phyloP scores from a whole-genome alignment of 2,797 vertebrate genomes.

The Saxicola maurus region DNA sequence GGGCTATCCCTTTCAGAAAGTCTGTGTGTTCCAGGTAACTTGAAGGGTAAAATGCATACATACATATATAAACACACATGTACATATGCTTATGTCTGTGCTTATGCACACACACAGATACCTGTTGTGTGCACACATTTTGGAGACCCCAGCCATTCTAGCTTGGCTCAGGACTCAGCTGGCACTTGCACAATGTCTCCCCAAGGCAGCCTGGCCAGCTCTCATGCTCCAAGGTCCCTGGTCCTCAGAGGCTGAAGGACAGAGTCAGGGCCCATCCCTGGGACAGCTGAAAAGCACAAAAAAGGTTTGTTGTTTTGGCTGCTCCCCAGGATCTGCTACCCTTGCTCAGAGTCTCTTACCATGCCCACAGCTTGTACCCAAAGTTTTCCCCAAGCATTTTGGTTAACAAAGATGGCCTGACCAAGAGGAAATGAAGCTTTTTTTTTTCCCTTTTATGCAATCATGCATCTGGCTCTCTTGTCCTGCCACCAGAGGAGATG shows the following conservation, averaged over 20 bases:
- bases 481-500: neutral
- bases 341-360: neutral
- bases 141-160: neutral
- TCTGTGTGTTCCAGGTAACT: neutral
- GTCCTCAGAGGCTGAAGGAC: neutral
- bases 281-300: neutral
- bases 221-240: neutral
- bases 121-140: neutral
- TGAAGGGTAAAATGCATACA: neutral
- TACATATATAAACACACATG: rapidly evolving
- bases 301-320: neutral
- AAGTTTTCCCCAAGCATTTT: neutral
- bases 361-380: neutral
- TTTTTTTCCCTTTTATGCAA: neutral
- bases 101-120: neutral
- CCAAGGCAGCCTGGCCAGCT: neutral
- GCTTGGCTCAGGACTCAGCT: neutral
- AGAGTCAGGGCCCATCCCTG: neutral
- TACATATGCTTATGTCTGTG: rapidly evolving
- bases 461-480: neutral
- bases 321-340: neutral
- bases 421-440: neutral
- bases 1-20: neutral
- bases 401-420: neutral
- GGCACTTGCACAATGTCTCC: neutral